These are phyloP conservation scores for Entomobrya proxima DNA, from an alignment of 2,888 invertebrate genomes.

Conservation along the genomic window DNA sequence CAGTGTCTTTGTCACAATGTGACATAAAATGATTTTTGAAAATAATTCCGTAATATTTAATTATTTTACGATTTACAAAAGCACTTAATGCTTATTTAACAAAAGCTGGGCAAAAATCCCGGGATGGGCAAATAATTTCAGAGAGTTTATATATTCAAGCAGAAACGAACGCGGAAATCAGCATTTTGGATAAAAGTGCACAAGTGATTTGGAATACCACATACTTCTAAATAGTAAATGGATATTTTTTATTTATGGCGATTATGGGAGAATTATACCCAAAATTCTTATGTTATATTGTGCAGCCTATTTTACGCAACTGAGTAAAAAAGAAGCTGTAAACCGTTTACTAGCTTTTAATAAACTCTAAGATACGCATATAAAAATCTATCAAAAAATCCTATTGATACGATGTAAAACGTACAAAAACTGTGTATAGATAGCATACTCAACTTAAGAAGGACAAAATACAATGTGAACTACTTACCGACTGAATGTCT, in stretches of 20 bases:
- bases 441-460: too few species aligned
- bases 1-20: too few species aligned
- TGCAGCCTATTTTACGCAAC: slow-evolving; percentile 36
- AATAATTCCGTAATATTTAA: too few species aligned
- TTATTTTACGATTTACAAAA: too few species aligned
- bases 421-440: background rate
- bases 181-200: background rate
- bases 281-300: slow-evolving; percentile 5
- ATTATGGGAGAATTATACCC: background rate
- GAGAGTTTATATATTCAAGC: background rate
- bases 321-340: slow-evolving; percentile 48
- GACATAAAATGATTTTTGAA: too few species aligned
- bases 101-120: too few species aligned
- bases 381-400: background rate
- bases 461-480: background rate
- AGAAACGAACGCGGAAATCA: background rate
- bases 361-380: background rate
- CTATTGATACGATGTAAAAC: background rate
- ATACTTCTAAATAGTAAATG: slow-evolving; percentile 7
- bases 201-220: background rate
- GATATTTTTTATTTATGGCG: background rate
- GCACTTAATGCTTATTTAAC: too few species aligned
- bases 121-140: too few species aligned
- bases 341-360: slow-evolving; percentile 23
- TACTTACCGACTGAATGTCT: slow-evolving; percentile 89